Evolutionary conservation across 2,113 vertebrate species (phyloP).

Genomic region (Hyla sarda): DNA sequence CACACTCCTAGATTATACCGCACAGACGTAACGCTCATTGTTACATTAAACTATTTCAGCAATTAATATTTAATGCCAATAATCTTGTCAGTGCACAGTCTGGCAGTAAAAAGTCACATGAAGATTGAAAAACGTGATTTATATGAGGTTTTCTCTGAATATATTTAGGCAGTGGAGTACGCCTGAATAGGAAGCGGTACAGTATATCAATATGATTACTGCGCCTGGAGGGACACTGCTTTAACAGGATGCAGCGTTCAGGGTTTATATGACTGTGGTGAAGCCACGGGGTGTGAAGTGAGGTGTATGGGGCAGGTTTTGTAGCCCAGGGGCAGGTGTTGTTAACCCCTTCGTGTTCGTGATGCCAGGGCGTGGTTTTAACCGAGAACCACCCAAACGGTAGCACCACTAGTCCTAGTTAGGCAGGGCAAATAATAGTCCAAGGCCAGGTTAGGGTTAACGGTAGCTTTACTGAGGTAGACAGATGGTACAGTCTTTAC

Average conservation of each 20-base stretch:
- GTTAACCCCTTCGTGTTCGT: too few species aligned
- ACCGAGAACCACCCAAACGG: too few species aligned
- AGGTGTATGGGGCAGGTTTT: too few species aligned
- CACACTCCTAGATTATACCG: neutral
- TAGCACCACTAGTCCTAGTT: too few species aligned
- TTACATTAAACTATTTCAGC: slow-evolving; percentile 23
- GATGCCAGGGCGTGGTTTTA: too few species aligned
- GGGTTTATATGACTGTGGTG: neutral
- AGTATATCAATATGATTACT: neutral
- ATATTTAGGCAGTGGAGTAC: neutral
- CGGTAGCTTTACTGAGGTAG: too few species aligned
- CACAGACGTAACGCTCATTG: slow-evolving; percentile 10
- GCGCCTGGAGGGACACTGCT: neutral
- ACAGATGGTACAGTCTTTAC: too few species aligned
- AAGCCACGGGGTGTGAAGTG: too few species aligned
- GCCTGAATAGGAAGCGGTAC: neutral
- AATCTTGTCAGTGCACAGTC: slow-evolving; percentile 21
- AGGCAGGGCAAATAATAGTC: too few species aligned
- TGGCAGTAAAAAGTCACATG: slow-evolving; percentile 10
- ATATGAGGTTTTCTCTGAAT: slow-evolving; percentile 8
- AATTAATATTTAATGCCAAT: slow-evolving; percentile 45
- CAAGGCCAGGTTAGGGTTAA: too few species aligned
- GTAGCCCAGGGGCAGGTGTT: too few species aligned
- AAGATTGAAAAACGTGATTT: slow-evolving; percentile 38
- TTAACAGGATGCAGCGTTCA: neutral